Evolutionary conservation across 2,113 vertebrate species (phyloP).

Genomic region (Phalacrocorax brasilianus): DNA sequence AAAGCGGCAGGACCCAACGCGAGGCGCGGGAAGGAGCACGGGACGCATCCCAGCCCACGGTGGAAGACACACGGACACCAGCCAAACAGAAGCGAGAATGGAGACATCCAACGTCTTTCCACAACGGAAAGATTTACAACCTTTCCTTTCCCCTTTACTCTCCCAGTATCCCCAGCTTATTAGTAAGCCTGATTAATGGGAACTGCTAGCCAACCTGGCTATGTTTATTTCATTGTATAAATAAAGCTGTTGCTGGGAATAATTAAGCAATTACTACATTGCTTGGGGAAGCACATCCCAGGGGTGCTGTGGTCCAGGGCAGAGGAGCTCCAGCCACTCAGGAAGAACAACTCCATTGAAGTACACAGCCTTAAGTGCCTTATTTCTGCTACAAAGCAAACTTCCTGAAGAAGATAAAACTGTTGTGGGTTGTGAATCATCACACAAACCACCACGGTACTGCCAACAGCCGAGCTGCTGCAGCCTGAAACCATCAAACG

Average conservation of each 20-base stretch:
- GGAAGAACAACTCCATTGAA: background rate
- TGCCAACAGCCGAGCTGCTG: background rate
- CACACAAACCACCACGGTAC: background rate
- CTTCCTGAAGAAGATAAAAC: background rate
- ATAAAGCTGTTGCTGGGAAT: constrained; percentile 19
- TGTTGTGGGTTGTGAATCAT: constrained; percentile 17
- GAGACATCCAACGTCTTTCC: background rate
- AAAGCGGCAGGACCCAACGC: background rate
- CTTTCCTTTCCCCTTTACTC: background rate
- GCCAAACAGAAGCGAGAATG: background rate
- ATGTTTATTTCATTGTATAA: background rate
- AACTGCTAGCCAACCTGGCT: constrained; percentile 8
- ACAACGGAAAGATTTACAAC: background rate
- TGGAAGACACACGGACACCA: background rate
- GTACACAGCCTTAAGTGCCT: background rate
- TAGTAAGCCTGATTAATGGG: constrained; percentile 32
- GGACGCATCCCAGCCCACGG: background rate
- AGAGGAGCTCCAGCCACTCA: constrained; percentile 18
- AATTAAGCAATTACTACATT: background rate
- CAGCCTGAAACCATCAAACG: background rate
- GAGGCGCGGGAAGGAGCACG: background rate
- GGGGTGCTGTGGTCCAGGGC: background rate
- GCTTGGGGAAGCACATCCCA: background rate
- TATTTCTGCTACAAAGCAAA: background rate
- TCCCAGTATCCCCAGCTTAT: background rate